Base-by-base conservation (phyloP, 2,888 invertebrate genomes). In the Chrysotoxum bicinctum region DNA sequence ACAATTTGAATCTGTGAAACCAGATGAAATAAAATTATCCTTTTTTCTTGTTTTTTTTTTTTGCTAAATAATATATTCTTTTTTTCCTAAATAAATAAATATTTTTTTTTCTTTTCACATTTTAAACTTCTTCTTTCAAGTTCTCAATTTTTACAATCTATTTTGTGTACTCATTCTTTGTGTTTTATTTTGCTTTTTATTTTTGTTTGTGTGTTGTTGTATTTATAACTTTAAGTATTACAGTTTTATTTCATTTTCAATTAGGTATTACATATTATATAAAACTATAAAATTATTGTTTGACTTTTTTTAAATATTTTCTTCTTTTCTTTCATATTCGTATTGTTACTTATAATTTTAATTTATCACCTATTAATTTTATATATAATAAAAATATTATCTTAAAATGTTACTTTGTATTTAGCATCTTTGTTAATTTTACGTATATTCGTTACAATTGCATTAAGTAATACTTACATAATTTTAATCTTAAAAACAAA, bases 371-470 rank as follows among this genome's bases (percentile, higher is more conserved):
- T 85, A 80, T 75, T 73, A 76, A 79, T 79, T 69, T 76, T 73
- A 37, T 72, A 30, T n/a, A 21, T 73, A 48, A 50, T 50, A 81
- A 85, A 85, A 81, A 85, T 84, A 76, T 73, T 80, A 73, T 77
- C 69, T 84, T 84, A 74, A 21, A 40, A 56, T 58, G 16, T 79
- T 58, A 66, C 75, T 79, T 73, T 68, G 69, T 80, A 75, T 81
- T 62, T 81, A 85, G 85, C 85, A 72, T 85, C 76, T 79, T 76
- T 66, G 66, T 66, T 50, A 50, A 23, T 76, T 81, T 85, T 85
- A 85, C 85, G 85, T 85, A 85, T 85, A 85, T 85, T 81, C 85
- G 85, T 85, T 85, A 85, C 85, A 85, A 69, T 85, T 81, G 81
- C 74, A 83, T 69, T 77, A 73, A 73, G 76, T 77, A 68, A 52